Evolutionary conservation across 2,888 invertebrate genomes (phyloP), one percentile per base, ranked within the genome.

Genomic region (Hermaeophaga mercurialis): DNA sequence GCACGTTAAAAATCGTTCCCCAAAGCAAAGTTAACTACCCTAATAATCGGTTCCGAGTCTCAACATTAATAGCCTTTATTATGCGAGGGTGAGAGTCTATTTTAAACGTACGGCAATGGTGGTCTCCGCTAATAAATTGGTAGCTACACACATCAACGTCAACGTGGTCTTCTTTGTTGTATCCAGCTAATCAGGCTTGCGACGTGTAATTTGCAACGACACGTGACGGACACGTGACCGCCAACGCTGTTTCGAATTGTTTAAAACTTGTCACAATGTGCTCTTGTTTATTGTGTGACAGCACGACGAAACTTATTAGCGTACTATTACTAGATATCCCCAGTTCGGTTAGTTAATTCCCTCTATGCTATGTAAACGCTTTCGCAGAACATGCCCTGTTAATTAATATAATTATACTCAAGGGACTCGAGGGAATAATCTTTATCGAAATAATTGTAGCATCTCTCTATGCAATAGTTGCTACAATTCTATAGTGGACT

Each of bases 101-200:
- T 56, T 54, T 56, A 55, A 54, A 53, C 45, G 50, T 60, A 68
- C 64, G 64, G 64, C 62, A 60, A 64, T 67, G 71, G 71, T 68
- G 72, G 70, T 71, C 71, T 68, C 65, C 55, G 67, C 71, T 74
- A 75, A 74, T 75, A 77, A 78, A 78, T 78, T 77, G 78, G 75
- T 73, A 78, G 77, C 75, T 77, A 77, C 75, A 77, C 76, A 77
- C 75, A 76, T 78, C 77, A 77, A 77, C 71, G 78, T 78, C 77
- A 75, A 68, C 70, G 65, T 72, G 71, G 72, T 70, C 72, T 70
- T 70, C 73, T 75, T 76, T 75, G 74, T 75, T 69, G 65, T 66
- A 68, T 70, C 66, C 70, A 60, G 60, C 74, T 76, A 76, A 76
- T 76, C 75, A 73, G 73, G 64, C 69, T 63, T 70, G 68, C 68